These are phyloP conservation scores for Diprion similis DNA, from an alignment of 1,140 invertebrate genomes.

Conservation along the genomic window DNA sequence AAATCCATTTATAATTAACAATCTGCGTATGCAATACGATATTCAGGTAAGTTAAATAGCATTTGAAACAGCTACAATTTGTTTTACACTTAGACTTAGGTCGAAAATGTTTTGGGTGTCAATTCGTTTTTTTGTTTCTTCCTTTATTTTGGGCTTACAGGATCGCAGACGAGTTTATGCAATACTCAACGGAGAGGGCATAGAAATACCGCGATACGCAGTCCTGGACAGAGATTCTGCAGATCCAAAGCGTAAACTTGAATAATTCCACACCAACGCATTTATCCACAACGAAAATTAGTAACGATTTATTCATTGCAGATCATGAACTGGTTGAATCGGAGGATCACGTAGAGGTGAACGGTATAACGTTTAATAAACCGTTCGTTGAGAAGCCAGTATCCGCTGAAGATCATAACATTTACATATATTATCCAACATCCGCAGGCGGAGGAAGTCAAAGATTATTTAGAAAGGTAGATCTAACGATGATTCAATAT, in stretches of 20 bases:
- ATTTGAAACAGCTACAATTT: constrained; percentile 11
- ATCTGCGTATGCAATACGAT: constrained; percentile 98
- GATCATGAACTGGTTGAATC: constrained; percentile 94
- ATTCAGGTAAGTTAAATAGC: constrained; percentile 73
- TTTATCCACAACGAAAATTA: background rate
- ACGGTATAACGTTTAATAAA: constrained; percentile 96
- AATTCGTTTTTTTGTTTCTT: constrained; percentile 18
- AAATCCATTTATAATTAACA: constrained; percentile 97
- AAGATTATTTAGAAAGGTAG: constrained; percentile 95
- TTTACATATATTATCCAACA: constrained; percentile 99
- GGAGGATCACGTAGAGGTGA: constrained; percentile 99
- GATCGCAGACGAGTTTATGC: constrained; percentile 94
- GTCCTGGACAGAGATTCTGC: constrained; percentile 93
- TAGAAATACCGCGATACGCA: constrained; percentile 97
- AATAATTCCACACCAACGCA: constrained; percentile 27
- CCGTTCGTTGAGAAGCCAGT: constrained; percentile 99
- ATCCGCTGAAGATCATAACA: constrained; percentile 99
- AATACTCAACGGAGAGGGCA: constrained; percentile 92
- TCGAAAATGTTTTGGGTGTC: background rate
- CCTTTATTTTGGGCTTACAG: constrained; percentile 56
- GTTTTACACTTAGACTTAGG: constrained; percentile 10
- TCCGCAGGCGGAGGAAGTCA: constrained; percentile 98
- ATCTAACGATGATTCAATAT: constrained; percentile 27
- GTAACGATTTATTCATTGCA: constrained; percentile 55
- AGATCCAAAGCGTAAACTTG: constrained; percentile 82